A percentile compares a stretch with the other conserved stretches of the same genome.
Evolutionary conservation across 2,888 invertebrate species (phyloP).

Genomic region (Nemapogon koenigi): DNA sequence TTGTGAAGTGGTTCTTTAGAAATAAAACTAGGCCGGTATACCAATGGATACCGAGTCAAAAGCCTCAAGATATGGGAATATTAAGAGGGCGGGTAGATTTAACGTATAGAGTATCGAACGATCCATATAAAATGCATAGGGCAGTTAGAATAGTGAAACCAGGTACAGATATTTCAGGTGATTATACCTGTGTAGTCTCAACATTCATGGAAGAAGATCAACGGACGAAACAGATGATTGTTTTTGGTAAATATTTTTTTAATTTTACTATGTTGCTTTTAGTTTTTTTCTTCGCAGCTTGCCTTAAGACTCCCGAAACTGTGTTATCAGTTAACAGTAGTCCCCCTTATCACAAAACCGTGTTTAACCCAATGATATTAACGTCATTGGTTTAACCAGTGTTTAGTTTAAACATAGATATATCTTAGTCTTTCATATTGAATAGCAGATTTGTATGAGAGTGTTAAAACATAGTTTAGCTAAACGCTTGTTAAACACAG

Average conservation of each 20-base stretch:
- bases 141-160: constrained; percentile 76
- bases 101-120: constrained; percentile 68
- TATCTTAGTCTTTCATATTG: no score
- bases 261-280: not conserved
- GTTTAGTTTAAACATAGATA: no score
- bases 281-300: not conserved
- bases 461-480: no score
- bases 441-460: no score
- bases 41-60: constrained; percentile 77
- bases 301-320: no score
- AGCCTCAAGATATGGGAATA: constrained; percentile 70
- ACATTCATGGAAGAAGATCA: constrained; percentile 74
- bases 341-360: no score
- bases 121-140: constrained; percentile 72
- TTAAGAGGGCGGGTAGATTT: constrained; percentile 65
- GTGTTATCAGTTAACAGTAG: no score
- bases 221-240: constrained; percentile 69
- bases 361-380: no score
- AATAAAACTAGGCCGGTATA: constrained; percentile 72
- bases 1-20: constrained; percentile 80
- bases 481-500: no score
- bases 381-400: no score
- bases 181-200: constrained; percentile 77
- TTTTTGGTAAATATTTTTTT: constrained; percentile 69
- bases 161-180: constrained; percentile 74